Percentiles rank a stretch among this genome's conserved stretches.
Evolutionary conservation across 2,888 invertebrate genomes (phyloP).

Genomic region (Athetis lepigone): DNA sequence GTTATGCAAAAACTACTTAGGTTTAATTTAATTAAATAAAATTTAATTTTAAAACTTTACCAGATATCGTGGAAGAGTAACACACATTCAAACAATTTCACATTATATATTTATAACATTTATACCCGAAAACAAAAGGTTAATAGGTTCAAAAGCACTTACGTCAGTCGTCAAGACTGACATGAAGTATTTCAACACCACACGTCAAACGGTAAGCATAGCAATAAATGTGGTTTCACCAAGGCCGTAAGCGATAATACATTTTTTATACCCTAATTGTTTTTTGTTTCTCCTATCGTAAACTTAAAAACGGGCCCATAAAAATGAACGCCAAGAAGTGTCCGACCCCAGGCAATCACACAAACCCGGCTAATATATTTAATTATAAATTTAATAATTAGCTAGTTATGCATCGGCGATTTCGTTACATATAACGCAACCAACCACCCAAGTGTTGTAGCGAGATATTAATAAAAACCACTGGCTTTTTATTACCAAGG

Average conservation of each 20-base stretch:
- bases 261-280: slow-evolving; percentile 60
- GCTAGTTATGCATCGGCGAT: slow-evolving; percentile 72
- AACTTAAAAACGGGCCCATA: slow-evolving; percentile 56
- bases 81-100: no score
- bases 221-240: slow-evolving; percentile 32
- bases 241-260: slow-evolving; percentile 46
- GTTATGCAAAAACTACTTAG: no score
- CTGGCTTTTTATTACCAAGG: slow-evolving; percentile 48
- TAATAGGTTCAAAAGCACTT: neutral
- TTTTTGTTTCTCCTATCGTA: slow-evolving; percentile 58
- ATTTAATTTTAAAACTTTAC: no score
- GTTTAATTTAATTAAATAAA: no score
- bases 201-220: slow-evolving; percentile 36
- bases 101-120: no score
- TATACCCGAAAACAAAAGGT: neutral
- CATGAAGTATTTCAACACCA: slow-evolving; percentile 42
- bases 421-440: slow-evolving; percentile 58
- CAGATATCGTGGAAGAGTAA: no score
- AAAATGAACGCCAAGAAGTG: slow-evolving; percentile 58
- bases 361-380: slow-evolving; percentile 76
- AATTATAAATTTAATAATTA: slow-evolving; percentile 86
- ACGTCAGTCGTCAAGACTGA: neutral
- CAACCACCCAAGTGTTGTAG: slow-evolving; percentile 74
- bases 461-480: slow-evolving; percentile 75
- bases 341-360: slow-evolving; percentile 61